Conservation (phyloP, 2,797 vertebrate genomes). For the Acanthiza pusilla region DNA sequence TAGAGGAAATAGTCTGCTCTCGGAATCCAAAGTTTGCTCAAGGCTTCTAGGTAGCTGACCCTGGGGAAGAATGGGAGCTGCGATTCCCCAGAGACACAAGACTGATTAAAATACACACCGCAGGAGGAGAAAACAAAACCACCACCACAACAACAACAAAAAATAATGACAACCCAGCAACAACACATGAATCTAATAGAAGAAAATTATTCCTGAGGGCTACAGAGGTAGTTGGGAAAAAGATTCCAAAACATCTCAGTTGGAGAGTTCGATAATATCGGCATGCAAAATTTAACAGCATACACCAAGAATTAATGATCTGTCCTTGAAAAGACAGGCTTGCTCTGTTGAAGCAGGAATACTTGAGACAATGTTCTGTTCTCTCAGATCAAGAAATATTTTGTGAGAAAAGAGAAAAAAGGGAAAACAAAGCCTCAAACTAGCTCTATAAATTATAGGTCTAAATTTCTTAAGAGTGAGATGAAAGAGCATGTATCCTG, state of each 20-base stretch:
- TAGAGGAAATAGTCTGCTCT: not conserved
- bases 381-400: not conserved
- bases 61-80: not conserved
- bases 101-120: not conserved
- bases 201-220: not conserved
- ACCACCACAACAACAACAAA: not conserved
- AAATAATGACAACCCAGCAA: not conserved
- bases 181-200: not conserved
- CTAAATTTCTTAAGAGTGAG: not conserved
- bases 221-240: not conserved
- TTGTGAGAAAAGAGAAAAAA: not conserved
- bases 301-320: slow-evolving; percentile 16
- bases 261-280: not conserved
- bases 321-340: slow-evolving; percentile 31
- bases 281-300: slow-evolving; percentile 33
- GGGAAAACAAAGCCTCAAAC: not conserved
- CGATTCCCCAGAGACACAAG: not conserved
- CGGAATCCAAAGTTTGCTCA: not conserved
- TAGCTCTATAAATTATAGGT: slow-evolving; percentile 13
- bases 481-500: not conserved
- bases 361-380: not conserved
- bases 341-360: slow-evolving; percentile 19
- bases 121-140: not conserved
- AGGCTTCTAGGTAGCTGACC: not conserved
- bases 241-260: not conserved